Base-by-base conservation (phyloP, 1,140 invertebrate genomes). In the Aporrectodea caliginosa region DNA sequence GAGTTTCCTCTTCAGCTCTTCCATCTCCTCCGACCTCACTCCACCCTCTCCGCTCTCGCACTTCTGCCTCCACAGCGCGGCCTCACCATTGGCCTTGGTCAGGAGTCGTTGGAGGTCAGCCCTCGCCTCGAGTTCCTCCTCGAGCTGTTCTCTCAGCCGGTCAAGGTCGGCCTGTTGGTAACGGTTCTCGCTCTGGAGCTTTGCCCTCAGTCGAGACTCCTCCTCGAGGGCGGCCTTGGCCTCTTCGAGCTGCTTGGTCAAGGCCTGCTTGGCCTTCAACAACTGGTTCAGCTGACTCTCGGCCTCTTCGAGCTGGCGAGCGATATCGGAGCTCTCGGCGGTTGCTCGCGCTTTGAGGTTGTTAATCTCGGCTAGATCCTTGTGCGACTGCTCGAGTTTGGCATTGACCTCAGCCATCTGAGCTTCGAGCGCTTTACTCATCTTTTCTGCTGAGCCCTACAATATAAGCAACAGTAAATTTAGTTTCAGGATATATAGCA, bases 1-100 rank as follows among this genome's bases (percentile, higher is more conserved):
- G 80, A 99, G 91, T 89, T 98, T 99, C 88, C 96, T 93, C 70
- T 98, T 98, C 85, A 96, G 93, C 89, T 99, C 97, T 88, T 99
- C 98, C 82, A 99, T 92, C 90, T 99, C 98, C 89, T 99, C 97
- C 84, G 96, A 94, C 83, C 96, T 92, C 81, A 96, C 95, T 82
- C 98, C 92, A 85, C 97, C 97, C 90, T 98, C 96, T 29, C 70
- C 70, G 84, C 94, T 94, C 70, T 72, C 70, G 70, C 70, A 72
- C 70, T 72, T 72, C 31, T 72, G 70, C 31, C 70, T 72, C 70
- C 70, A 72, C 31, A 72, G 6, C 6, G 70, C n/a, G 70, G 70
- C 70, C 31, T 72, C 98, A 84, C 94, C 95, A 86, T 98, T 98
- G 83, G 96, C 95, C 91, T 98, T 99, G 92, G 94, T 95, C 83